Percentiles rank a stretch among this genome's conserved stretches.
These are phyloP conservation scores for Salpingus planirostris DNA, from an alignment of 2,888 invertebrate species.

Conservation along the genomic window DNA sequence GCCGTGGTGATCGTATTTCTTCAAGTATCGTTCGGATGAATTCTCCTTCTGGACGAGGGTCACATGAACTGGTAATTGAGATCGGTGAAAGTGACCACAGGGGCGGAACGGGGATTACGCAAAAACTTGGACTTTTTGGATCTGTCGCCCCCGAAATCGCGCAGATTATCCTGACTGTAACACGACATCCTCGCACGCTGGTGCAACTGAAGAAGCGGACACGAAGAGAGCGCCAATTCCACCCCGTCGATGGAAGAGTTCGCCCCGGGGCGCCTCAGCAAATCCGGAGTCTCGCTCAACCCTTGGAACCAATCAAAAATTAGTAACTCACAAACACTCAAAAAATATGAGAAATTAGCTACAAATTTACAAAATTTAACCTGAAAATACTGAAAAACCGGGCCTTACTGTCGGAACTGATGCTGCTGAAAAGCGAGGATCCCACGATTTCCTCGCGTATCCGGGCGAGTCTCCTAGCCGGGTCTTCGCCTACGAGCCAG, in stretches of 20 bases:
- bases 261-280: slow-evolving; percentile 40
- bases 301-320: slow-evolving; percentile 23
- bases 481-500: slow-evolving; percentile 59
- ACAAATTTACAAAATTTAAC: not conserved
- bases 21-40: too few species aligned
- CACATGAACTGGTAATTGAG: not conserved
- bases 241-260: slow-evolving; percentile 20
- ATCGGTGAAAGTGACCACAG: slow-evolving; percentile 49
- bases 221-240: slow-evolving; percentile 24
- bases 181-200: slow-evolving; percentile 37
- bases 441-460: slow-evolving; percentile 40
- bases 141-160: not conserved
- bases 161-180: slow-evolving; percentile 31
- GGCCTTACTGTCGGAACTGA: slow-evolving; percentile 39
- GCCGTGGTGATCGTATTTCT: too few species aligned
- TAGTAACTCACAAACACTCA: not conserved
- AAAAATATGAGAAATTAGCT: not conserved
- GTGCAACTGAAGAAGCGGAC: slow-evolving; percentile 38
- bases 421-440: slow-evolving; percentile 39
- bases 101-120: slow-evolving; percentile 49
- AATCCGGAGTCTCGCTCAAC: slow-evolving; percentile 43
- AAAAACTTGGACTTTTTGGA: too few species aligned
- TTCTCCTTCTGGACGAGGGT: too few species aligned
- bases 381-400: slow-evolving; percentile 1
- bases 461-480: slow-evolving; percentile 38